phyloP scores from a whole-genome alignment of 1,140 invertebrate genomes.

The Drosophila nebulosa region DNA sequence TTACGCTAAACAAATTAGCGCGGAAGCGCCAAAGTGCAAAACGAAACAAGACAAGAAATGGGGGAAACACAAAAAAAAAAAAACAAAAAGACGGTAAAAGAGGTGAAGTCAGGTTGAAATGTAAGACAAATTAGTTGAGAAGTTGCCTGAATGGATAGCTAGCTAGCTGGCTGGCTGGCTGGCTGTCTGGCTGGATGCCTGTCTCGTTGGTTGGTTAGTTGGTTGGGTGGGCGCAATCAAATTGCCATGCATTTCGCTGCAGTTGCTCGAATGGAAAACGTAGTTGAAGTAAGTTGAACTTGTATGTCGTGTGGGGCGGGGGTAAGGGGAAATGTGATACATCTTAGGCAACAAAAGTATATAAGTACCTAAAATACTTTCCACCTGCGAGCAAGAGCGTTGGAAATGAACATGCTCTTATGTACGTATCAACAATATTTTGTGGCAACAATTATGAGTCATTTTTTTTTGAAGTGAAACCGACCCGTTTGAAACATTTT shows the following conservation, averaged over 20 bases:
- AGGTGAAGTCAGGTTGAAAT: conserved; percentile 34
- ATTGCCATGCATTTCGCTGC: background rate
- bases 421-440: too few species aligned
- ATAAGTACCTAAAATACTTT: background rate
- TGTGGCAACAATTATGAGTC: too few species aligned
- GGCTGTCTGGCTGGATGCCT: background rate
- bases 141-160: background rate
- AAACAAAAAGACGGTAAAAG: background rate
- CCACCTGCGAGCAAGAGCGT: too few species aligned
- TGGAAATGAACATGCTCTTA: too few species aligned
- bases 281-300: background rate
- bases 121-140: conserved; percentile 66
- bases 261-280: background rate
- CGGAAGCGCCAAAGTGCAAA: conserved; percentile 65
- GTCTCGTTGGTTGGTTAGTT: background rate
- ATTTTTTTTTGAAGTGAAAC: too few species aligned
- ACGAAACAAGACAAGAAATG: conserved; percentile 23
- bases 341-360: background rate
- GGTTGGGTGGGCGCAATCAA: background rate
- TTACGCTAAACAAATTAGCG: conserved; percentile 75
- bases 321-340: background rate
- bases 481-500: too few species aligned
- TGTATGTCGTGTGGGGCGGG: too few species aligned
- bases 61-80: background rate
- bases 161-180: background rate